Base-by-base conservation (phyloP, 23 tunicate genomes). In the Halocynthia aurantium region DNA sequence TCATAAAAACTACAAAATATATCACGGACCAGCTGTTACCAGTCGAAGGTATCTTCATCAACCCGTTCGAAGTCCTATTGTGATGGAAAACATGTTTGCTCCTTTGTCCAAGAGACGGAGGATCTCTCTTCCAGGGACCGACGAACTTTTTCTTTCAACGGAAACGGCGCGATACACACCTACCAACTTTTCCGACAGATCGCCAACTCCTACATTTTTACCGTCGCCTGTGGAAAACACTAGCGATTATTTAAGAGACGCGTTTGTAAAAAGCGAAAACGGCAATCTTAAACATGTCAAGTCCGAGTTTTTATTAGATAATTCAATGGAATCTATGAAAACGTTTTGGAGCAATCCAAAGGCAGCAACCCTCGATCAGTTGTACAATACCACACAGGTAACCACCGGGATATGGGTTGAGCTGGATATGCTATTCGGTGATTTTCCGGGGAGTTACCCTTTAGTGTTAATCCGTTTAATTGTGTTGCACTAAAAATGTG, bases 271-370 rank as follows among this genome's bases (percentile, higher is more conserved):
- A 8, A 53, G 78, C 76, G 44, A 71, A 18, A 49, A 67, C 22
- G 72, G 19, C 0, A 2, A 20, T 5, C 72, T 67, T 11, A 19
- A 19, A 11, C 49, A 67, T 8, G 21, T 53, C 20, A 74, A 12
- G 17, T 62, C 17, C n/a, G 63, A 56, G 10, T 20, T 51, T 20
- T 74, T 64, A 10, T 65, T 65, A 18, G 78, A 74, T 8, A 74
- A 54, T 54, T 74, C 60, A 0, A 54, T 54, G 22, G 78, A 74
- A 49, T 74, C 78, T 5, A 74, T 74, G 78, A 74, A 74, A 74
- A 74, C 55, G 20, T 74, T 74, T 54, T 74, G 56, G 60, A 55
- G 78, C 60, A 54, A 74, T 8, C 22, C 78, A 5, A 74, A 74
- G 22, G 20, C 78, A 22, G 9, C 18, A 22, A 74, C 78, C 13